Percentiles rank a stretch among this genome's conserved stretches.
Evolutionary conservation across 2,113 vertebrate species (phyloP).

Genomic region (Gopherus evgoodei): DNA sequence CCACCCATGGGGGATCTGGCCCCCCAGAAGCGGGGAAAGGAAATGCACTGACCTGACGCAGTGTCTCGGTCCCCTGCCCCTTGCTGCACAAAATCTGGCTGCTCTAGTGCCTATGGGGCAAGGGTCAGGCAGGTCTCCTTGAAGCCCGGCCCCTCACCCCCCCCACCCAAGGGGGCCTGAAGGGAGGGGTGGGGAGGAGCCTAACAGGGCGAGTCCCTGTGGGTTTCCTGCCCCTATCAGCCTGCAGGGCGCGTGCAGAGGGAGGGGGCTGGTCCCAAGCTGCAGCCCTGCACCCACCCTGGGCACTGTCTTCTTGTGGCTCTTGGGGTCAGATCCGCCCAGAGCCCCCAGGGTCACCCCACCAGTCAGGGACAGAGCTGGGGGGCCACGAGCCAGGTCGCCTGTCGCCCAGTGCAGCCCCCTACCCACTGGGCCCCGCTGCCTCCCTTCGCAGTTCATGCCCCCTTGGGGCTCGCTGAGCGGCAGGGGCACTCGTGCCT

Average conservation of each 20-base stretch:
- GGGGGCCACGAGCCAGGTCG: not conserved
- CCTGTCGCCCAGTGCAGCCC: not conserved
- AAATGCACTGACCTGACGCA: not conserved
- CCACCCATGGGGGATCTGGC: too few species aligned
- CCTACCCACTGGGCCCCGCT: too few species aligned
- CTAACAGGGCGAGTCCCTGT: not conserved
- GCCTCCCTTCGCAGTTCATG: not conserved
- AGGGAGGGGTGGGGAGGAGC: not conserved
- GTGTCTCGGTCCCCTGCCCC: not conserved
- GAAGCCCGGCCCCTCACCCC: not conserved
- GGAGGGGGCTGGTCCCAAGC: too few species aligned
- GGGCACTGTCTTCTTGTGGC: too few species aligned
- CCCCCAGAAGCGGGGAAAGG: not conserved
- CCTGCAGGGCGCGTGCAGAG: too few species aligned
- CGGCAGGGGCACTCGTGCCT: not conserved
- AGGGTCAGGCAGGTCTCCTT: not conserved
- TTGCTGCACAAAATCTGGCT: not conserved
- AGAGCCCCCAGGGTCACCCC: not conserved
- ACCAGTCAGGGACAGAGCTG: not conserved
- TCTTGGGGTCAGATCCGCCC: not conserved
- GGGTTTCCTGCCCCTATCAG: not conserved
- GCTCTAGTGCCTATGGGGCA: not conserved
- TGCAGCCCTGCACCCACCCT: too few species aligned
- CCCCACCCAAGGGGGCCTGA: not conserved
- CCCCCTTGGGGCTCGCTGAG: too few species aligned